These are phyloP conservation scores for Apodemus agrarius DNA, from an alignment of 2,797 vertebrate species.

Conservation along the genomic window DNA sequence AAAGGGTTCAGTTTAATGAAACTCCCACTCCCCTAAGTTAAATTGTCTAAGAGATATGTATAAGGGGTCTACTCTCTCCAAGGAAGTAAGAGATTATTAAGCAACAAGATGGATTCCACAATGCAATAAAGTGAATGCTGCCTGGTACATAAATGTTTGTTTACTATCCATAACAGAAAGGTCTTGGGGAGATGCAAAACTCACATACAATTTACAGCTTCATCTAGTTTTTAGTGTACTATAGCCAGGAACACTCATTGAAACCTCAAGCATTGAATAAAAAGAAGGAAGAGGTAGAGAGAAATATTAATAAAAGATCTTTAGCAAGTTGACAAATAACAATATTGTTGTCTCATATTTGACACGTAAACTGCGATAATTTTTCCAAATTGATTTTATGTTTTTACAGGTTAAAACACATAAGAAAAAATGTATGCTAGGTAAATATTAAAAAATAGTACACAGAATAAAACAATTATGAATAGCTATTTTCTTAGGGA, in stretches of 20 bases:
- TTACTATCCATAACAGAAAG: neutral
- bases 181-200: neutral
- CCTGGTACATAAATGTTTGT: neutral
- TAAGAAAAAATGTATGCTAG: neutral
- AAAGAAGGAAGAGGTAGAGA: neutral
- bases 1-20: neutral
- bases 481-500: neutral
- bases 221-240: neutral
- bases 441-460: neutral
- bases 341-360: neutral
- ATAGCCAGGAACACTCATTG: neutral
- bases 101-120: neutral
- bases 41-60: conserved; percentile 48
- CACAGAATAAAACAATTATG: neutral
- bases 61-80: neutral
- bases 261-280: neutral
- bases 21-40: neutral
- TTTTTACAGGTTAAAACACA: neutral
- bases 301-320: neutral
- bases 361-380: neutral
- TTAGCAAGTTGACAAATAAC: neutral
- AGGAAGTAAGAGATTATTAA: neutral
- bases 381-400: neutral
- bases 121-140: neutral
- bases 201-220: neutral